Evolutionary conservation across 2,797 vertebrate species (phyloP).

Genomic region (Urophycis tenuis): DNA sequence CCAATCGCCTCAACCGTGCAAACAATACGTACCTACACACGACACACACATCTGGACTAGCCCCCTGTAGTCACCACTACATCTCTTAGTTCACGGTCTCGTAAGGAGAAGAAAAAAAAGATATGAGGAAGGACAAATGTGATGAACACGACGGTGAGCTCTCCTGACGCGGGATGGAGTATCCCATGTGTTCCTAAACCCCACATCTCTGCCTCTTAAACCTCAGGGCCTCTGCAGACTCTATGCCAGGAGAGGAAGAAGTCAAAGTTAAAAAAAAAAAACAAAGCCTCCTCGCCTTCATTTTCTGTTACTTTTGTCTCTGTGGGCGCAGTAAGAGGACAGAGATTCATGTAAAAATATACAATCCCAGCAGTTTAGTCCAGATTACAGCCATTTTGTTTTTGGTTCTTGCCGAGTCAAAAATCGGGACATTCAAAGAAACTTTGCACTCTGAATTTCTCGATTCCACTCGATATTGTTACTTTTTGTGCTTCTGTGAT

Average conservation of each 20-base stretch:
- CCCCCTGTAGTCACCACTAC: background rate
- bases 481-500: slow-evolving; percentile 8
- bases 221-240: slow-evolving; percentile 73
- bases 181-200: slow-evolving; percentile 17
- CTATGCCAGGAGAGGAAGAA: slow-evolving; percentile 45
- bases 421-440: slow-evolving; percentile 15
- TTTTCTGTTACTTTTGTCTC: slow-evolving; percentile 36
- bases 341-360: slow-evolving; percentile 27
- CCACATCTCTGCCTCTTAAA: slow-evolving; percentile 64
- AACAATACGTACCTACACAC: slow-evolving; percentile 18
- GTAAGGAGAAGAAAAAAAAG: slow-evolving; percentile 22
- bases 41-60: background rate
- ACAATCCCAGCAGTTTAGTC: slow-evolving; percentile 24
- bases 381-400: slow-evolving; percentile 18
- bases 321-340: slow-evolving; percentile 26
- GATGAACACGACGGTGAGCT: slow-evolving; percentile 22
- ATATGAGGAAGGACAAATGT: background rate
- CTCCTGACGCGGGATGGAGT: slow-evolving; percentile 16
- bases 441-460: background rate
- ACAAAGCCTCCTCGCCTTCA: slow-evolving; percentile 32
- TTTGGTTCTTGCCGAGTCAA: slow-evolving; percentile 24
- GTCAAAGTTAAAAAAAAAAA: slow-evolving; percentile 29
- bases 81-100: slow-evolving; percentile 12
- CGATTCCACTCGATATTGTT: slow-evolving; percentile 22
- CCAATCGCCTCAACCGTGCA: slow-evolving; percentile 37